Evolutionary conservation across 2,113 vertebrate genomes (phyloP).

Genomic region (Thermophis baileyi): DNA sequence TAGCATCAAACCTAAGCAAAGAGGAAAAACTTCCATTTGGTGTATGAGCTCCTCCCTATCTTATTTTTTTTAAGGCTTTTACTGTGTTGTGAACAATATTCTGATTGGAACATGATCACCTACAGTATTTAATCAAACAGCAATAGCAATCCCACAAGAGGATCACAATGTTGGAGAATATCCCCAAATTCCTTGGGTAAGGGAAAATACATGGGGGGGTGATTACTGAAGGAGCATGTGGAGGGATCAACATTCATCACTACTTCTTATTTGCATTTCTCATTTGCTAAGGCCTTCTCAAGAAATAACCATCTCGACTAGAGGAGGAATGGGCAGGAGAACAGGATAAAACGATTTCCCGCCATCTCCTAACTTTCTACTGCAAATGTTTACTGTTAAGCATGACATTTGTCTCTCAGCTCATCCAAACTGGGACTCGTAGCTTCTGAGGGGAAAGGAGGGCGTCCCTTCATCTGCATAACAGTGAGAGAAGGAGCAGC

Average conservation of each 20-base stretch:
- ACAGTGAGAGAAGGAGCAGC: constrained; percentile 38
- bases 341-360: constrained; percentile 47
- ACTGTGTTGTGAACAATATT: not conserved
- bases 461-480: constrained; percentile 52
- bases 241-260: not conserved
- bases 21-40: not conserved
- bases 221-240: not conserved
- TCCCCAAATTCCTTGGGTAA: not conserved
- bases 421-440: constrained; percentile 52
- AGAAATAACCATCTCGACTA: not conserved
- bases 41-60: not conserved
- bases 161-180: not conserved
- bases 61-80: not conserved
- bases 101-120: not conserved
- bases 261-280: not conserved
- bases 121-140: not conserved
- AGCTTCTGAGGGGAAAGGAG: constrained; percentile 39
- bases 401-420: constrained; percentile 51
- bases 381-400: constrained; percentile 62
- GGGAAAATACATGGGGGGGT: not conserved
- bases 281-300: not conserved
- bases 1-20: not conserved
- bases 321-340: constrained; percentile 35
- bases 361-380: constrained; percentile 53
- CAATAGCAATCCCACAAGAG: not conserved